Base-by-base conservation (phyloP, 2,113 vertebrate species). In the Strix uralensis region DNA sequence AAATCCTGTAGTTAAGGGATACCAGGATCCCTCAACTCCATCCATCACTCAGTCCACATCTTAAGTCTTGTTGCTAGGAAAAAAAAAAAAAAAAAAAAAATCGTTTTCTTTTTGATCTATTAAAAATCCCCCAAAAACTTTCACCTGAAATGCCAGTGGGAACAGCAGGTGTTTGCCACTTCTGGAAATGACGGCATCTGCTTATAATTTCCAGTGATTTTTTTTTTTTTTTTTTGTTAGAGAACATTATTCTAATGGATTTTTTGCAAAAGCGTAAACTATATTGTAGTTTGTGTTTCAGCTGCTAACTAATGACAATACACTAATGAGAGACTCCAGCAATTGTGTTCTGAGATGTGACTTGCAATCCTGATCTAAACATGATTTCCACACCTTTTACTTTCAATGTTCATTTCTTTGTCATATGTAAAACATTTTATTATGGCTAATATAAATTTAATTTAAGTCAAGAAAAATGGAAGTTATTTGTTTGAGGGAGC, bases 281-380 rank as follows among this genome's bases (percentile, higher is more conserved):
- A 40, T 44, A 7, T 4, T 26, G 2, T 3, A n/a, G 29, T 63
- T 63, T 51, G 22, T 65, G 11, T 72, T 84, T 83, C 74, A 80
- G 79, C 71, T 70, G 54, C 73, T 95, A 97, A 96, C 86, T 97
- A 97, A 96, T 87, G 94, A 67, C 71, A 88, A 49, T 42, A 29
- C 12, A 3, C 21, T 71, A 75, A 93, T 90, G 65, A 95, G 67
- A 59, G 70, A 66, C 75, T 69, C 63, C 86, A 97, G 80, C 59
- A 81, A 44, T 61, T 51, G 32, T 51, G 65, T 78, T 93, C 69
- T 5, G 30, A 81, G 88, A 92, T 21, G n/a, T 88, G 81, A 81
- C 71, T 86, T 94, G 73, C 92, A 97, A 51, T 78, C 55, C 82
- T 81, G 74, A 93, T 89, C 80, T 83, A 87, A 96, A 78, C 20